A percentile compares a stretch with the other conserved stretches of the same genome.
Conservation (phyloP, 2,797 vertebrate genomes). For the Choloepus didactylus region DNA sequence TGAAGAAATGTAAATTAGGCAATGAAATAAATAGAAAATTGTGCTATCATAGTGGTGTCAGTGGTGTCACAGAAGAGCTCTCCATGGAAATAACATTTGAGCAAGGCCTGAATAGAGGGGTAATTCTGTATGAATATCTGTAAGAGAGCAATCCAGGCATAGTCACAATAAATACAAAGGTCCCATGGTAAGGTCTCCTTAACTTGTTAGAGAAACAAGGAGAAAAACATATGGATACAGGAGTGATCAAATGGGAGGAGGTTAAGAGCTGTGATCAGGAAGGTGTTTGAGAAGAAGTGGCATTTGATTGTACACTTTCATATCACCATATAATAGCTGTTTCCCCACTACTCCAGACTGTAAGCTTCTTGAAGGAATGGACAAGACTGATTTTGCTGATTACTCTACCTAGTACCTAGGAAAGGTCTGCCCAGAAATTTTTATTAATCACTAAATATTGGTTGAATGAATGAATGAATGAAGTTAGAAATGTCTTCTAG, state of each 20-base stretch:
- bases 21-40: too few species aligned
- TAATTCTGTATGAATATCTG: too few species aligned
- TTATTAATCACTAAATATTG: neutral
- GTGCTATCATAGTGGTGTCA: too few species aligned
- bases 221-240: neutral
- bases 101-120: too few species aligned
- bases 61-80: too few species aligned
- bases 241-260: too few species aligned
- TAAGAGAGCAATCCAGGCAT: too few species aligned
- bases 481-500: neutral
- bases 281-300: neutral
- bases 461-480: neutral
- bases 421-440: neutral
- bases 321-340: neutral
- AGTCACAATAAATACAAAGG: too few species aligned
- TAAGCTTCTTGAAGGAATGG: neutral
- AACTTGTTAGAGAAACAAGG: too few species aligned
- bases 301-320: neutral
- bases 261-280: neutral
- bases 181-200: too few species aligned
- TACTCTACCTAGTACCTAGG: neutral
- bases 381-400: neutral
- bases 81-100: too few species aligned
- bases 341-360: neutral
- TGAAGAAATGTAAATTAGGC: too few species aligned